Conservation (phyloP, 2,888 invertebrate species). For the Liposcelis brunnea region DNA sequence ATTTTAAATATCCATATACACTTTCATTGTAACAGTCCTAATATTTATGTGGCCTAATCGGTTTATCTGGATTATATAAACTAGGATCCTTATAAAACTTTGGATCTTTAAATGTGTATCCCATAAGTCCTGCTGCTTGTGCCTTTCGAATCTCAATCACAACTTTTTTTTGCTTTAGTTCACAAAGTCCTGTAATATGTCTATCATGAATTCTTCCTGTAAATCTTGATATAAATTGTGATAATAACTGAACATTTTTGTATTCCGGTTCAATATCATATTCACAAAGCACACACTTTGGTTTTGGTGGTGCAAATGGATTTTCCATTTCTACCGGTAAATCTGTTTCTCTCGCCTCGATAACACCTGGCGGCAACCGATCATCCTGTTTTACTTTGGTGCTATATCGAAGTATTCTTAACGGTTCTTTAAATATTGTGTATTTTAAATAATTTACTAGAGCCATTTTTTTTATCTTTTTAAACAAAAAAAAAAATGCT, state of each 20-base stretch:
- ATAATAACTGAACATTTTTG: slow-evolving; percentile 78
- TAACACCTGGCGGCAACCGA: too few relatives aligned
- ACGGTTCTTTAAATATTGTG: too few relatives aligned
- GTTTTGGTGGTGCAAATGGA: slow-evolving; percentile 59
- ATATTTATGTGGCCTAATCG: slow-evolving; percentile 62
- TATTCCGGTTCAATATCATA: slow-evolving; percentile 66
- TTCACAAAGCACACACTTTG: slow-evolving; percentile 67
- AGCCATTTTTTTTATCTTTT: too few relatives aligned
- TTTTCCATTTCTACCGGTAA: slow-evolving; percentile 42
- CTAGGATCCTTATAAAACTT: slow-evolving; percentile 72
- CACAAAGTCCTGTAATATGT: slow-evolving; percentile 87
- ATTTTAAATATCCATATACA: not conserved
- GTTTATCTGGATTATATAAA: slow-evolving; percentile 75
- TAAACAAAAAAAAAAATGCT: too few relatives aligned
- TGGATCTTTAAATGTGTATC: slow-evolving; percentile 60
- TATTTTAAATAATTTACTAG: too few relatives aligned
- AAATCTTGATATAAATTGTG: slow-evolving; percentile 90
- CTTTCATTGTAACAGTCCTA: slow-evolving; percentile 23
- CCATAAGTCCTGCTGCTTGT: slow-evolving; percentile 67
- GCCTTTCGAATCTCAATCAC: slow-evolving; percentile 58
- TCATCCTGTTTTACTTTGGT: too few relatives aligned
- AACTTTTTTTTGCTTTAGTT: slow-evolving; percentile 55
- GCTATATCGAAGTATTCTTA: too few relatives aligned
- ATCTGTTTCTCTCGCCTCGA: not conserved
- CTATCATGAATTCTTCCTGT: slow-evolving; percentile 84